Evolutionary conservation across 2,888 invertebrate genomes (phyloP), one percentile per base, ranked within the genome.

Genomic region (Phortica magna): DNA sequence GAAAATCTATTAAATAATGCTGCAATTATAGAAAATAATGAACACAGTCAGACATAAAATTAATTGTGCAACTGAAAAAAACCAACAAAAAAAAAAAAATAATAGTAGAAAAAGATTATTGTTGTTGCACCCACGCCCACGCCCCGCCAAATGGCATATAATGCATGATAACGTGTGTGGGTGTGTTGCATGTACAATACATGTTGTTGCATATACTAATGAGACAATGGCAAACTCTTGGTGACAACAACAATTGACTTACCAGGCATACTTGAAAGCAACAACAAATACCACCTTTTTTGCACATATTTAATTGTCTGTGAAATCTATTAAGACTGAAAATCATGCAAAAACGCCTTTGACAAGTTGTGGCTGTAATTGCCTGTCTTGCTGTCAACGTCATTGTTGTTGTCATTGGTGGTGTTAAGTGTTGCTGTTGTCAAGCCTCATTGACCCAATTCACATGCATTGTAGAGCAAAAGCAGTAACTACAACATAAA

Each of bases 11-110:
- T 65, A 65, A 65, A 41, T 65, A 65, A 65, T 65, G 65, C 41
- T 5, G 41, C 65, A 65, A 85, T 85, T 87, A 87, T 79, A 78
- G 81, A 84, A 78, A 84, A 84, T 85, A 85, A 88, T 88, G 88
- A 85, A 88, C 84, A 88, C 85, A 88, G 84, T 88, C 82, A 83
- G 70, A 78, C 82, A 65, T 14, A 65, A 10, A 31, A 65, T 65
- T 82, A 85, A 84, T 88, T 84, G 82, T 83, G 82, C 72, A 88
- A 61, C 61, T 22, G 22, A 61, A 17, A 61, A 61, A 61, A 17
- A 61, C 7, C 19, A 7, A 19, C 9, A 14, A 55, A 12, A 55
- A 55, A 55, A 6, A 1, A n/a, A 55, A 79, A 78, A 81, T n/a
- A n/a, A n/a, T n/a, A n/a, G n/a, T n/a, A n/a, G 77, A 78, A 80